Evolutionary conservation across 64 coral and sea anemone genomes (phyloP), one percentile per base, ranked within the genome.

Genomic region (Catalaphyllia jardinei): DNA sequence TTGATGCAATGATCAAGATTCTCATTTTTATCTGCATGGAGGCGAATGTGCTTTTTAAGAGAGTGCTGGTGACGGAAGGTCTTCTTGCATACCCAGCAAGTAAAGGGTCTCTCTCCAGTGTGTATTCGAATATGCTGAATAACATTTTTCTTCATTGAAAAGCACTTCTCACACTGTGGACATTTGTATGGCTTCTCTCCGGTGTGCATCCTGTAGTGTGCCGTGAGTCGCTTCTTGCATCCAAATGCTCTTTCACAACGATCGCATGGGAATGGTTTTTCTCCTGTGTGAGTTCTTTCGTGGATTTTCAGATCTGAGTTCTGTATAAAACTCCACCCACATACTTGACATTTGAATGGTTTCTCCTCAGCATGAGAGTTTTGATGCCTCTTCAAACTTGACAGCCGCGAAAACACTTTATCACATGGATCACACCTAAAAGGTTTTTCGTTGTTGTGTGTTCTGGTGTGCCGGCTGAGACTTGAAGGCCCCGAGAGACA

Each of bases 131-230:
- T 50, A 28, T 88, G 86, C 3, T 75, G 71, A 31, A 77, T 89
- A 10, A 89, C 61, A 80, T 77, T 69, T 67, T 78, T 79, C 38
- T 39, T 89, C 62, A 77, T 67, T 31, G 61, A 79, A 79, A 89
- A 89, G 14, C 72, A 31, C 29, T 79, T 79, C 25, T 89, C 75
- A 52, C 87, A 89, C 20, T 77, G 30, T 8, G 73, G 62, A 89
- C 87, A 89, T 62, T 79, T 77, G 60, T 89, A 79, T 3, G 87
- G 87, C 50, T 89, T 89, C n/a, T 89, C 87, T 9, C 87, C 87
- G 1, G 87, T 78, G 35, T 89, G 87, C 61, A 65, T 89, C 16
- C 87, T 77, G 54, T 78, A 77, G 39, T 89, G 87, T 20, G 62
- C 62, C 22, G 2, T 71, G 20, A 89, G 87, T 0, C 76, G 62